Evolutionary conservation across 2,113 vertebrate genomes (phyloP).

Genomic region (Notothenia rossii): DNA sequence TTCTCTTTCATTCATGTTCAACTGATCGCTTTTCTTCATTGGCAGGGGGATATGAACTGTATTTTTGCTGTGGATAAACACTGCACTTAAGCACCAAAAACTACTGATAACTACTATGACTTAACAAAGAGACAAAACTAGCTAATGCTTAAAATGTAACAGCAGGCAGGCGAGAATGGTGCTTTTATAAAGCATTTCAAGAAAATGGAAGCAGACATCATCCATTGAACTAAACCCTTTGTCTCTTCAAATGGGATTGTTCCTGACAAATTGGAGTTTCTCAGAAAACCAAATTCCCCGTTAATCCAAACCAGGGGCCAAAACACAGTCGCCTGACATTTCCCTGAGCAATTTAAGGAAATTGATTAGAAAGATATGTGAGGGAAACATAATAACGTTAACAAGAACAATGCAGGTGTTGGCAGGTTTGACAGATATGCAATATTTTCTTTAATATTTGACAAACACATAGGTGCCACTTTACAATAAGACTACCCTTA

Average conservation of each 20-base stretch:
- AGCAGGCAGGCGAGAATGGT: neutral
- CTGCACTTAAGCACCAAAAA: neutral
- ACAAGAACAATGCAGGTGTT: slow-evolving; percentile 28
- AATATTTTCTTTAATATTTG: neutral
- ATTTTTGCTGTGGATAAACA: neutral
- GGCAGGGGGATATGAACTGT: neutral
- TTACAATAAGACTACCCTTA: too few species aligned
- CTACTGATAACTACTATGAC: too few species aligned
- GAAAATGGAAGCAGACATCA: slow-evolving; percentile 36
- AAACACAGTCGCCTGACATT: slow-evolving; percentile 22
- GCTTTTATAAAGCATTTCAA: slow-evolving; percentile 6
- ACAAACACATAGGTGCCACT: neutral
- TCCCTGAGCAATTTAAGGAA: neutral
- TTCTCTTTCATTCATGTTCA: slow-evolving; percentile 33
- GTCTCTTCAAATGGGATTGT: slow-evolving; percentile 24
- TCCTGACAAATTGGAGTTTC: slow-evolving; percentile 21
- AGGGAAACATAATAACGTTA: slow-evolving; percentile 18
- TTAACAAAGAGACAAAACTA: neutral
- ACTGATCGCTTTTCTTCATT: slow-evolving; percentile 1
- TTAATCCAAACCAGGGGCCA: slow-evolving; percentile 43
- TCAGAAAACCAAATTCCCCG: slow-evolving; percentile 20
- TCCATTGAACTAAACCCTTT: slow-evolving; percentile 31
- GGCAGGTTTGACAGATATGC: neutral
- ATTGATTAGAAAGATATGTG: slow-evolving; percentile 12
- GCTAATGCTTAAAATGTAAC: neutral